phyloP scores from a whole-genome alignment of 1,140 invertebrate genomes.

The Sycobia sp. region DNA sequence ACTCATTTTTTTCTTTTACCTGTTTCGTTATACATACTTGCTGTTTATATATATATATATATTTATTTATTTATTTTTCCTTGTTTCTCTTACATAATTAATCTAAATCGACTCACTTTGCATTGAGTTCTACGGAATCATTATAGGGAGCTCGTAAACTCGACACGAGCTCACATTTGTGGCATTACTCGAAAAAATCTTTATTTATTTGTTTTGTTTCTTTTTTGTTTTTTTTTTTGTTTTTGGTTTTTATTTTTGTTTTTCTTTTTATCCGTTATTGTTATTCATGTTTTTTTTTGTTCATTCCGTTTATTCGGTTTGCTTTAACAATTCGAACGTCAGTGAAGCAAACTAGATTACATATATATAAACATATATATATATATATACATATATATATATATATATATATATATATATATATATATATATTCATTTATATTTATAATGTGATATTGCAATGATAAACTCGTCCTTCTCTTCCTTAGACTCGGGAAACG shows the following conservation, averaged over 20 bases:
- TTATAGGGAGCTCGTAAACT: constrained; percentile 19
- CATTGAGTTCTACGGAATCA: constrained; percentile 12
- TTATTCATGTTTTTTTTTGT: too few species aligned
- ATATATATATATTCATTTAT: too few species aligned
- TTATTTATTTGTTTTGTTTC: background rate
- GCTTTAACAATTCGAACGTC: too few species aligned
- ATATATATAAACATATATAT: too few species aligned
- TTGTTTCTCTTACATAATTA: constrained; percentile 5
- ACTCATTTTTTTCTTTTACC: background rate
- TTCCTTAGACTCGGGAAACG: background rate
- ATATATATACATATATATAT: too few species aligned
- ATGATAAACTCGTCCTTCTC: background rate
- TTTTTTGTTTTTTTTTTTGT: background rate
- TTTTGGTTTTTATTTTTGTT: background rate
- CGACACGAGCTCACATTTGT: constrained; percentile 12
- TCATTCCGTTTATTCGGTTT: too few species aligned
- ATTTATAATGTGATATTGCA: constrained; percentile 3
- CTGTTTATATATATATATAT: too few species aligned
- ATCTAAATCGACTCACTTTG: constrained; percentile 24
- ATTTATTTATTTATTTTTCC: background rate
- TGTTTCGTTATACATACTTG: background rate
- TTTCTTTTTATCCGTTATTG: background rate
- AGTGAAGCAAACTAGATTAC: too few species aligned
- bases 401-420: too few species aligned
- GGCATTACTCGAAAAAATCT: constrained; percentile 11